A percentile compares a stretch with the other conserved stretches of the same genome.
phyloP scores from a whole-genome alignment of 2,888 invertebrate species.

The Nemoura dubitans region DNA sequence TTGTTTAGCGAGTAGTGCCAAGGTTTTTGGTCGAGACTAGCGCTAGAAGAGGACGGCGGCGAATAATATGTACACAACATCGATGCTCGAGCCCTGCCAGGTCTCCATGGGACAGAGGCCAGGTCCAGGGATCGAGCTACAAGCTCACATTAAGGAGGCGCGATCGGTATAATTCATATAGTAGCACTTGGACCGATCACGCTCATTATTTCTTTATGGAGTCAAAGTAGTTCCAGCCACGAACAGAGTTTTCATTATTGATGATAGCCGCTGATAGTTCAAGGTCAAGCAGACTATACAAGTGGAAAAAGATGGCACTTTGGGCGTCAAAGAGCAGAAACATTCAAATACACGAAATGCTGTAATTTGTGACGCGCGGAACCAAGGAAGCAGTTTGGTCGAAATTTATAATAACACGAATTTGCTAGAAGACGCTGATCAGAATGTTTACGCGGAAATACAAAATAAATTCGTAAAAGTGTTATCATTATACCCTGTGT shows the following conservation, averaged over 20 bases:
- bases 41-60: slow-evolving; percentile 1
- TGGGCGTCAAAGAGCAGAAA: not conserved
- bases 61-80: not conserved
- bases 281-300: not conserved
- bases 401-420: not conserved
- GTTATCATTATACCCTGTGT: not conserved
- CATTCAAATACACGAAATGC: not conserved
- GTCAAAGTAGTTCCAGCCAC: too few relatives aligned
- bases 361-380: too few relatives aligned
- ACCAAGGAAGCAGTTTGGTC: not conserved
- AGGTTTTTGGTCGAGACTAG: not conserved
- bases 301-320: not conserved
- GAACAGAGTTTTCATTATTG: too few relatives aligned
- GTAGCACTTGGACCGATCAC: too few relatives aligned
- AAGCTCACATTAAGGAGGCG: not conserved
- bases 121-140: not conserved
- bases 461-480: not conserved
- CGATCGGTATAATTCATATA: too few relatives aligned
- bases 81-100: not conserved
- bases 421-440: not conserved
- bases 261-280: too few relatives aligned
- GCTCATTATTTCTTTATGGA: too few relatives aligned
- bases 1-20: not conserved
- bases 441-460: not conserved
- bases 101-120: not conserved